Evolutionary conservation across 2,888 invertebrate species (phyloP).

Genomic region (Gymnosoma rotundatum): DNA sequence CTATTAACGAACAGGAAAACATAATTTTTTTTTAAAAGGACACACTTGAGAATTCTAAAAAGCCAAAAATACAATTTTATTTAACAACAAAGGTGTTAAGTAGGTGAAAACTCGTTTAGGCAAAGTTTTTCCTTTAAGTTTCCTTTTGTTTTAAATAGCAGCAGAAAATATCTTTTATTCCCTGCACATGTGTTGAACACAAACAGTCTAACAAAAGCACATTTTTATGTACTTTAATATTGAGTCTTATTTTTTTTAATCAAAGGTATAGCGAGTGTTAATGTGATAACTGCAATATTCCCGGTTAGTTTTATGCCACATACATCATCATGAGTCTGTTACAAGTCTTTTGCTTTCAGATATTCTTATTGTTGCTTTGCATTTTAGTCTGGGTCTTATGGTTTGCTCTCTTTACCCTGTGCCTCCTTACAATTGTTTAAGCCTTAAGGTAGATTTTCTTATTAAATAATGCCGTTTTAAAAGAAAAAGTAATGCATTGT

Average conservation of each 20-base stretch:
- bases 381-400: conserved; percentile 2
- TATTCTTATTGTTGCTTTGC: conserved; percentile 25
- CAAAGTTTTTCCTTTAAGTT: conserved; percentile 52
- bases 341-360: background rate
- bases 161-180: conserved; percentile 46
- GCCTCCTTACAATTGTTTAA: conserved; percentile 20
- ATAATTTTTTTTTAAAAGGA: background rate
- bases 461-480: conserved; percentile 65
- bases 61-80: conserved; percentile 56
- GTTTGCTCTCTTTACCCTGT: conserved; percentile 11
- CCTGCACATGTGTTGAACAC: conserved; percentile 40
- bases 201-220: conserved; percentile 5
- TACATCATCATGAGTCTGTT: conserved; percentile 49
- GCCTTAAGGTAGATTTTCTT: conserved; percentile 60
- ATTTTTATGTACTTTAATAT: background rate
- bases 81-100: conserved; percentile 70
- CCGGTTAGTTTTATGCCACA: conserved; percentile 39
- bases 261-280: conserved; percentile 4
- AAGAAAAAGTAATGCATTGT: conserved; percentile 66
- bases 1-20: background rate
- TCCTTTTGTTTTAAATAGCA: conserved; percentile 31
- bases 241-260: background rate
- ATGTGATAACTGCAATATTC: conserved; percentile 57
- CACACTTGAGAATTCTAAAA: conserved; percentile 15
- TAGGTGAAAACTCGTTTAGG: conserved; percentile 68